Base-by-base conservation (phyloP, 2,888 invertebrate genomes). In the Scaptomyza reducta region DNA sequence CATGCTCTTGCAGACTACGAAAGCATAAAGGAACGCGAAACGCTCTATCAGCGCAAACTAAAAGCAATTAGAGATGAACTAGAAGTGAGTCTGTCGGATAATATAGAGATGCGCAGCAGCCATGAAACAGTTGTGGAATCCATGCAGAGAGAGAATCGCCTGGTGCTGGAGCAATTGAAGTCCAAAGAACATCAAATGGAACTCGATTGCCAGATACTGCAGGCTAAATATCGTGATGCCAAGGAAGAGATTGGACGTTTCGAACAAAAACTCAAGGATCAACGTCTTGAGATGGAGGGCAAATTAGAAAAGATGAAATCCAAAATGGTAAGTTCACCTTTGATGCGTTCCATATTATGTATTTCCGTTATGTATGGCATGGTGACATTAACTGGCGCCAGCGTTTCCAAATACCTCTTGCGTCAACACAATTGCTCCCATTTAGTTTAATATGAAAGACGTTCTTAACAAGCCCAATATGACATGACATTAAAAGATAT, bases 281-380 rank as follows among this genome's bases (percentile, higher is more conserved):
- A 90, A 65, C 91, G 92, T 2, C 69, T 90, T n/a, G 95, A 95
- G 85, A 94, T 96, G 88, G 96, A 95, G 83, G 93, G 93, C 74
- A 96, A 96, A 92, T 92, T 96, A 85, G 95, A 95, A 86, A 94
- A 95, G 90, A 95, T 96, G 94, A 96, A 96, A 90, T 93, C 94
- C 53, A 95, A 95, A 94, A 96, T 96, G 96, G 96, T 96, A 93
- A 94, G 94, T 93, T 5, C 4, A 14, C 11, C 13, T 33, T 46
- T 40, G 16, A 40, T 41, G 31, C 45, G 47, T 27, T 64, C 25
- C n/a, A 40, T 61, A 29, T 14, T 50, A n/a, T 58, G 14, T 55
- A 22, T 41, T 27, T 29, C 42, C 10, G 13, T 27, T 40, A 18
- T 64, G 9, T 44, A 16, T 58, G 47, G 33, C 13, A 29, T 35